Base-by-base conservation (phyloP, 2,888 invertebrate genomes). In the Charanyca ferruginea region DNA sequence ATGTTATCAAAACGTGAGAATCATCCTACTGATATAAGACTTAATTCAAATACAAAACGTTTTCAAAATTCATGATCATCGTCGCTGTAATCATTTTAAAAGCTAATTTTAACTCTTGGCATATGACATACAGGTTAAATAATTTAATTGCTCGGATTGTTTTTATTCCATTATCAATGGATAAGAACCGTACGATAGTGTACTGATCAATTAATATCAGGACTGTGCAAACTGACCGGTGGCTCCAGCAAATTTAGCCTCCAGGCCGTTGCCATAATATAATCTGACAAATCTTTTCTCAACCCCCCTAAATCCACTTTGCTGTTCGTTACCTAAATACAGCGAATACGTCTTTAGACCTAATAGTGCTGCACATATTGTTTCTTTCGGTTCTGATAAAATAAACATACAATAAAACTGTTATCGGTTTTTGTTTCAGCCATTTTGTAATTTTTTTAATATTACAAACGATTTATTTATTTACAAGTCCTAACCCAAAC, bases 351-450 rank as follows among this genome's bases (percentile, higher is more conserved):
- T n/a, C n/a, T n/a, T n/a, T n/a, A n/a, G n/a, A n/a, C n/a, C n/a
- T n/a, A 70, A 45, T 60, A 48, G 49, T 28, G 7, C 18, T n/a
- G 18, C 22, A 38, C 51, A 41, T 57, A 44, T 48, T 96, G 90
- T 92, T 95, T 90, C 91, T 93, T 78, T 94, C 94, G 67, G 91
- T 86, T 89, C 90, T 91, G 84, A 89, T 91, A 90, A 92, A 0
- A 2, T 28, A 92, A 0, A 2, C 7, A 7, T 93, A 95, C 93
- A 96, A 93, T 95, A 96, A 92, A 94, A 95, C 92, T 96, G 96
- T 32, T 9, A 32, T 32, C 2, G 87, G 94, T 94, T 91, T 96
- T 96, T 90, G 95, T 96, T 94, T 96, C 96, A 91, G 96, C 96
- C 96, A 96, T 96, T 94, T 95, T 94, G 95, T n/a, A n/a, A n/a